Conservation (phyloP, 2,888 invertebrate species). For the Mesopsocus fuscifrons region DNA sequence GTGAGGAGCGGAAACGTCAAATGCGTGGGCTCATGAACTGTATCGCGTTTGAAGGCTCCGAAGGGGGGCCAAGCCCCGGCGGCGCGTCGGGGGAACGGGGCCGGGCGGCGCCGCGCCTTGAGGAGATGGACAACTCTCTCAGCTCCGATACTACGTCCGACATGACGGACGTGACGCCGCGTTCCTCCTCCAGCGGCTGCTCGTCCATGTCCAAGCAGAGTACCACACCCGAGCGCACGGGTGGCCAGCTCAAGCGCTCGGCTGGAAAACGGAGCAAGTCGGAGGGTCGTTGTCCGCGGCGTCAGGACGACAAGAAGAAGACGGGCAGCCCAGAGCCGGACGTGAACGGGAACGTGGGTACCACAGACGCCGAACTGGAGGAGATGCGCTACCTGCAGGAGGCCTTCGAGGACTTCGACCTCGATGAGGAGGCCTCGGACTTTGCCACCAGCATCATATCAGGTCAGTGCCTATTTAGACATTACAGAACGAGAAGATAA, state of each 20-base stretch:
- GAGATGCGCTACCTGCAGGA: constrained; percentile 9
- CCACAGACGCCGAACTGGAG: constrained; percentile 2
- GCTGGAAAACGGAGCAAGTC: background rate
- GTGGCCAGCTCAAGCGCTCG: background rate
- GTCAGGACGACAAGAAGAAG: background rate
- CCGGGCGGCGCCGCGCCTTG: background rate
- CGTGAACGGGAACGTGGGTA: background rate
- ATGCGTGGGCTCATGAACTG: constrained; percentile 7
- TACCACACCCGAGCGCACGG: background rate
- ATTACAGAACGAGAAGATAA: too few relatives aligned
- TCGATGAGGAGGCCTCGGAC: constrained; percentile 7
- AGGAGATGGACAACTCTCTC: constrained; percentile 8
- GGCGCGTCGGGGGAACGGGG: background rate
- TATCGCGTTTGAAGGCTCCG: constrained; percentile 1
- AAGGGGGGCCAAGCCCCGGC: background rate
- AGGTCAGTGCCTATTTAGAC: too few relatives aligned
- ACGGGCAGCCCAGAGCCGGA: constrained; percentile 3
- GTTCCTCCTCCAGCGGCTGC: constrained; percentile 4
- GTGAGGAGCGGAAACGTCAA: constrained; percentile 1
- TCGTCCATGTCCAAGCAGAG: constrained; percentile 10
- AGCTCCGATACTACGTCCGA: constrained; percentile 7
- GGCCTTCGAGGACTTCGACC: constrained; percentile 7
- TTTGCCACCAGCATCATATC: constrained; percentile 9
- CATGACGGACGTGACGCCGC: constrained; percentile 7
- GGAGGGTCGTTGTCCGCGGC: background rate